Evolutionary conservation across 2,888 invertebrate genomes (phyloP), one percentile per base, ranked within the genome.

Genomic region (Orchestes rusci): DNA sequence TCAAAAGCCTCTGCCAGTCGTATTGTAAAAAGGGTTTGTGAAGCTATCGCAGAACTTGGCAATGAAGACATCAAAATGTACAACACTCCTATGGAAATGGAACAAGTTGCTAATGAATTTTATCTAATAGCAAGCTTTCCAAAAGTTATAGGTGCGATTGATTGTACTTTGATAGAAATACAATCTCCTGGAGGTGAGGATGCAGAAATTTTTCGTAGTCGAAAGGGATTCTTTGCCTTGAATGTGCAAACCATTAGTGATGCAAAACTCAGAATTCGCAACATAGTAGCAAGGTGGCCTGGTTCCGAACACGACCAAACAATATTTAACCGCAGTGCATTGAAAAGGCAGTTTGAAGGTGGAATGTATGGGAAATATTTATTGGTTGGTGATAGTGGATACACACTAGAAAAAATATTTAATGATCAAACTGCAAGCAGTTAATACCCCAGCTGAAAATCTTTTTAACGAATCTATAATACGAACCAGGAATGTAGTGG

Each of bases 401-500:
- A 39, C 30, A 30, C 16, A 30, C 12, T 39, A 29, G n/a, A 28
- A 8, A 20, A 7, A 7, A n/a, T 38, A 38, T 38, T 13, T 38
- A 28, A 38, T 38, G 5, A 38, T 29, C 7, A 15, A 23, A 13
- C 29, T 39, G 7, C 4, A 7, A 29, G 30, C 28, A 29, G n/a
- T 28, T n/a, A 12, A 19, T 18, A 39, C 31, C 16, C 28, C 16
- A 10, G 38, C 38, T 8, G n/a, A 38, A 16, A 13, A 28, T 10
- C 13, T 36, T 8, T 36, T 20, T 20, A 36, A 36, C 20, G 36
- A 36, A 13, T 18, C 36, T 1, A 7, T 23, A 23, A 23, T 56
- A 27, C 40, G 56, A 31, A 58, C 56, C 4, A 39, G 57, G 41
- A 55, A 57, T 36, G 38, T 48, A 5, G 37, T 59, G 2, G 56